These are phyloP conservation scores for Carollia perspicillata DNA, from an alignment of 2,113 vertebrate genomes.

Conservation along the genomic window DNA sequence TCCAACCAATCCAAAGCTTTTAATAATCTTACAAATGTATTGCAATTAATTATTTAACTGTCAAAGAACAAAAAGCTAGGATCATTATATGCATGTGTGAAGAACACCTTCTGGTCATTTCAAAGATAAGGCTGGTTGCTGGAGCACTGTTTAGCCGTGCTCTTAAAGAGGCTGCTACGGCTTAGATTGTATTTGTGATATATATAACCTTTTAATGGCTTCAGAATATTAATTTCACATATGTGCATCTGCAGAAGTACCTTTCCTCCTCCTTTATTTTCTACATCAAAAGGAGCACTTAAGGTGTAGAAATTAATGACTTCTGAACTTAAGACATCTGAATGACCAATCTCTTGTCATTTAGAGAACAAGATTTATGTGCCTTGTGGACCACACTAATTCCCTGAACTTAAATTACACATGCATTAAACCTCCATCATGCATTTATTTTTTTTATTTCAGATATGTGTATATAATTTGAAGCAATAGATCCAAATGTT, in stretches of 20 bases:
- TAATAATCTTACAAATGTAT: slow-evolving; percentile 64
- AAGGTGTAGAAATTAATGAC: background rate
- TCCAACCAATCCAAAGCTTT: slow-evolving; percentile 38
- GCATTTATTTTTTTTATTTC: background rate
- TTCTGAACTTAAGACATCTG: background rate
- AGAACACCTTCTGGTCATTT: background rate
- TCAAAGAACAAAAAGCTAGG: slow-evolving; percentile 45
- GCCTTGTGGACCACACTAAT: background rate
- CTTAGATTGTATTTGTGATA: slow-evolving; percentile 6
- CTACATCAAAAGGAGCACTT: background rate
- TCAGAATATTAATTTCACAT: background rate
- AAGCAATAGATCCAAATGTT: background rate
- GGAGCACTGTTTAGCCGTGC: background rate
- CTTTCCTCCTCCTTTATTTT: background rate
- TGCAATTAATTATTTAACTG: slow-evolving; percentile 66
- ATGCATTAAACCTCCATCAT: background rate
- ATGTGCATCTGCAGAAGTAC: background rate
- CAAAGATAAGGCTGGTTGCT: background rate
- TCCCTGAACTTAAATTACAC: background rate
- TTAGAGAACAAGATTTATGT: background rate
- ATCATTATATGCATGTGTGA: background rate
- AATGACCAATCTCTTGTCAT: background rate
- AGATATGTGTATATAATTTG: background rate
- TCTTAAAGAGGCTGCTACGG: slow-evolving; percentile 38
- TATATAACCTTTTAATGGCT: background rate